phyloP scores from a whole-genome alignment of 2,113 vertebrate species.

The Pimephales promelas region DNA sequence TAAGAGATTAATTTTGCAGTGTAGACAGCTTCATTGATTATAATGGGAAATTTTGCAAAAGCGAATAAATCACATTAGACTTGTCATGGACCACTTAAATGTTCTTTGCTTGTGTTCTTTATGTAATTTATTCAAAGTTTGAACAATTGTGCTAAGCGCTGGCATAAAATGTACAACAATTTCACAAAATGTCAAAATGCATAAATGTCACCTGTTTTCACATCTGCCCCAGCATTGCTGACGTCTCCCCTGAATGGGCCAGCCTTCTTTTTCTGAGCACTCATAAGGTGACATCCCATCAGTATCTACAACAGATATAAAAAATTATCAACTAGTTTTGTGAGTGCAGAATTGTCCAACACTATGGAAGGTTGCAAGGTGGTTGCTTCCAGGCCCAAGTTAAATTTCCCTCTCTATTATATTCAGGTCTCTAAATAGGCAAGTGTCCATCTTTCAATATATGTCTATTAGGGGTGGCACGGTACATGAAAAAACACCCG shows the following conservation, averaged over 20 bases:
- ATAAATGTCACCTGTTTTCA: conserved; percentile 64
- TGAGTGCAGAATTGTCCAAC: neutral
- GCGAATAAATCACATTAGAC: too few species aligned
- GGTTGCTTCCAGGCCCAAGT: neutral
- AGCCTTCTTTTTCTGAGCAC: conserved; percentile 76
- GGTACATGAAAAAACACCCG: too few species aligned
- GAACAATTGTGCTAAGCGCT: neutral
- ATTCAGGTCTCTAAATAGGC: neutral
- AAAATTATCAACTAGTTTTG: conserved; percentile 1
- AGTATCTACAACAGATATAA: conserved; percentile 62
- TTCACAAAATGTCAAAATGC: neutral
- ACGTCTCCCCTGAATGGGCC: conserved; percentile 82
- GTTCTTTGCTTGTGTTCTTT: too few species aligned
- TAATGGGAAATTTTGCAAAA: too few species aligned
- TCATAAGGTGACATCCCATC: conserved; percentile 83
- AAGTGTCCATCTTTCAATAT: neutral
- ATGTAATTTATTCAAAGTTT: too few species aligned
- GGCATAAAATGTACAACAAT: neutral
- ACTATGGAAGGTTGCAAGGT: neutral
- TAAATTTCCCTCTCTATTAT: neutral
- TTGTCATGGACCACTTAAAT: too few species aligned
- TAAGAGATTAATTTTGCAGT: too few species aligned
- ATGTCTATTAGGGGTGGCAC: too few species aligned
- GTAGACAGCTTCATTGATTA: too few species aligned
- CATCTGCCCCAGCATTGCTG: conserved; percentile 84